Evolutionary conservation across 2,797 vertebrate genomes (phyloP), one percentile per base, ranked within the genome.

Genomic region (Spea hammondii): DNA sequence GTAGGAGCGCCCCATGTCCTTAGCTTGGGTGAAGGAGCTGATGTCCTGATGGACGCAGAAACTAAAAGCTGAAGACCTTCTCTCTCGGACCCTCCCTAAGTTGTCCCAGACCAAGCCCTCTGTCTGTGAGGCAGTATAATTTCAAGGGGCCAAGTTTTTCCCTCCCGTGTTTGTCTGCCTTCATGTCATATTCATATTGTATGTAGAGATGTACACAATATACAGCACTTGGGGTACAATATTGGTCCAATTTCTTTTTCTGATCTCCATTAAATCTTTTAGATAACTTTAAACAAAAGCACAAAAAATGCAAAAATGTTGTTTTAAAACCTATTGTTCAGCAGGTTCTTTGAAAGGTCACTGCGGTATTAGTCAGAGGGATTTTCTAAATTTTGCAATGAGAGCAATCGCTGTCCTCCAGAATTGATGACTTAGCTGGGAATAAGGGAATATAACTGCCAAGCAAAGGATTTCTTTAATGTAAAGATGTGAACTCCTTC

Each of bases 351-450:
- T n/a, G 50, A 82, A 82, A 77, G 79, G 79, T 82, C 75, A 82
- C 4, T 65, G 65, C 65, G 46, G 79, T 49, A 77, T 64, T 68
- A 77, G 57, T 49, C 65, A 45, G 67, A 77, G 70, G 75, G 75
- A 77, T 82, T 77, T 77, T 82, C 65, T 64, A 73, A 68, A 72
- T 77, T 77, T 77, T 81, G 79, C 79, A 81, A 66, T 64, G 69
- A 81, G 79, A 77, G 74, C 79, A 77, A 62, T 72, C 74, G 76
- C 53, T 55, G 79, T 77, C 79, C 69, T 81, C 70, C 48, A 64
- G 75, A 77, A 82, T 59, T 82, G 74, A 82, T 82, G 79, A 77
- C 74, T 82, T 73, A 60, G 74, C 75, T 60, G 32, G 79, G 75
- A 82, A 77, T 45, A 82, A 62, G 75, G 75, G 69, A 76, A 57